Percentiles rank a stretch among this genome's conserved stretches.
Evolutionary conservation across 2,888 invertebrate genomes (phyloP).

Genomic region (Lithophane socia): DNA sequence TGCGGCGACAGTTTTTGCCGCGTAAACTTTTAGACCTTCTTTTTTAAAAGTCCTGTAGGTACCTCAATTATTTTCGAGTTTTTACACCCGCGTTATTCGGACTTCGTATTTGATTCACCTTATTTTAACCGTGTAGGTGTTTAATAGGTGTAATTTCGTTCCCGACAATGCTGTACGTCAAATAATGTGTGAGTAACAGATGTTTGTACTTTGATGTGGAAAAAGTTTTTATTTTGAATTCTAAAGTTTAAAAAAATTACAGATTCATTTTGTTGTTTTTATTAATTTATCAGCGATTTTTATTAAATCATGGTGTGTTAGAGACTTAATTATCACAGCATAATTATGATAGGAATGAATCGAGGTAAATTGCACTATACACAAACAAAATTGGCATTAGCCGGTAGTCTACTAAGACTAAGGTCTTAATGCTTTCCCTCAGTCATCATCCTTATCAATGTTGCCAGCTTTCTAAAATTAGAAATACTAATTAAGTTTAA

Average conservation of each 20-base stretch:
- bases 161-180: conserved; percentile 57
- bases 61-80: conserved; percentile 88
- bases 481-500: conserved; percentile 41
- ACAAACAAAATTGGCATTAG: background rate
- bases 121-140: conserved; percentile 66
- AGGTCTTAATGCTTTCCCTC: background rate
- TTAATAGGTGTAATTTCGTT: conserved; percentile 67
- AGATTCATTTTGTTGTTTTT: background rate
- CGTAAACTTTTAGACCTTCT: conserved; percentile 82
- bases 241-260: background rate
- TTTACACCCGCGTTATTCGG: conserved; percentile 83
- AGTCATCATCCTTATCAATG: conserved; percentile 1
- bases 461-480: conserved; percentile 26
- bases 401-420: background rate
- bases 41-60: conserved; percentile 75
- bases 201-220: conserved; percentile 33
- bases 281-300: background rate
- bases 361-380: background rate
- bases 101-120: conserved; percentile 79
- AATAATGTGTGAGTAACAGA: conserved; percentile 43
- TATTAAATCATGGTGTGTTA: background rate
- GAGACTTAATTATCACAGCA: no score
- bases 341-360: background rate
- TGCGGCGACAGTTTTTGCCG: conserved; percentile 86
- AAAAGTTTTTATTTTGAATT: conserved; percentile 18